Conservation (phyloP, 2,113 vertebrate genomes). For the Onychostoma macrolepis region DNA sequence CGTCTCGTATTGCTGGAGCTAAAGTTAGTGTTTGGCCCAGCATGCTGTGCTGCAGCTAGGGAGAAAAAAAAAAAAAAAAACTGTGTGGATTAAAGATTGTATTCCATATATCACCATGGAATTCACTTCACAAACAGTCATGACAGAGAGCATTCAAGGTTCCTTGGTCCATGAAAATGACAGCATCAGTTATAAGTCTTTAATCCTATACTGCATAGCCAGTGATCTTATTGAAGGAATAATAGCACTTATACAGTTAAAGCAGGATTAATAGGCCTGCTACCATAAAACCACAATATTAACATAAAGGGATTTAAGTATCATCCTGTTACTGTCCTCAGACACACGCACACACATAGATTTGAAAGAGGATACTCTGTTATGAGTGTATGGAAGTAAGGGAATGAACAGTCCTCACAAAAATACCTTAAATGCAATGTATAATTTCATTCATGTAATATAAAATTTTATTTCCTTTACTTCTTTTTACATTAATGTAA, state of each 20-base stretch:
- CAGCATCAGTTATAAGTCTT: constrained; percentile 81
- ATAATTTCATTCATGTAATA: too few relatives aligned
- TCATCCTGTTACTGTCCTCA: constrained; percentile 68
- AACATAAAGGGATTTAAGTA: constrained; percentile 81
- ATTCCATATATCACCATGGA: constrained; percentile 16
- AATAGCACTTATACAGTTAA: constrained; percentile 80
- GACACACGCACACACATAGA: constrained; percentile 54
- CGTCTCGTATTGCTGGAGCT: constrained; percentile 5
- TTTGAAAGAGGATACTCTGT: constrained; percentile 65
- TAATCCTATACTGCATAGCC: constrained; percentile 82
- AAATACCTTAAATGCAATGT: background rate
- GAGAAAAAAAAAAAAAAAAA: constrained; percentile 28
- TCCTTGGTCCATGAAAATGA: constrained; percentile 74
- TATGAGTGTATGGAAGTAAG: constrained; percentile 44
- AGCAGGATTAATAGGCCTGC: constrained; percentile 82
- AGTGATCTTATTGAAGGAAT: constrained; percentile 84
- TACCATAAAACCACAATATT: constrained; percentile 77
- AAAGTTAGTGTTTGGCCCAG: background rate
- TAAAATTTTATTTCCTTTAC: too few relatives aligned
- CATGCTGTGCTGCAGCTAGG: background rate
- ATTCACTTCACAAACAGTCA: background rate
- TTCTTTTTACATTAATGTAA: background rate
- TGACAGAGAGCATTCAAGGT: constrained; percentile 54
- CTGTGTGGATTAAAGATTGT: constrained; percentile 32
- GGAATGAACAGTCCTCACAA: background rate